Conservation (phyloP, 2,888 invertebrate species). For the Tenodera sinensis region DNA sequence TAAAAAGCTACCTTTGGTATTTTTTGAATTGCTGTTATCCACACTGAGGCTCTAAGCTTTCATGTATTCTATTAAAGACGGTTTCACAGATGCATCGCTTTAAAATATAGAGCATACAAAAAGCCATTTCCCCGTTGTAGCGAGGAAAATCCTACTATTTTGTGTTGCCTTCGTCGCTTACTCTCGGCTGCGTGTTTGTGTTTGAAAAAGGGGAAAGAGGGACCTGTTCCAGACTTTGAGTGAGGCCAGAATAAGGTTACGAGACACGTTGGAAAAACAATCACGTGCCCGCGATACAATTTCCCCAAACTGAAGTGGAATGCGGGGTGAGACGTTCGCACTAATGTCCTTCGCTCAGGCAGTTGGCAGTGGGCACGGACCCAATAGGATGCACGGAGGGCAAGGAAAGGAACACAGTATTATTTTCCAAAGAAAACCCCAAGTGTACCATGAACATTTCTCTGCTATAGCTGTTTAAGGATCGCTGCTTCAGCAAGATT, state of each 20-base stretch:
- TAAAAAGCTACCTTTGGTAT: no score
- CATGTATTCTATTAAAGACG: background rate
- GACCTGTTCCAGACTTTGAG: background rate
- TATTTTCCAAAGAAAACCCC: background rate
- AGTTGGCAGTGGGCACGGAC: background rate
- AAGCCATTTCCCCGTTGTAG: background rate
- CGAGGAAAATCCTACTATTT: background rate
- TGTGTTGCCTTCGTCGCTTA: background rate
- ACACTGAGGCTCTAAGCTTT: background rate
- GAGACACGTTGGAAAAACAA: background rate
- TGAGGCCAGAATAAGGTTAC: background rate
- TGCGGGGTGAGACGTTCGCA: background rate
- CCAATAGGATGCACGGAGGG: background rate
- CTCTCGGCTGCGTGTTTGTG: background rate
- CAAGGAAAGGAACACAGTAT: background rate
- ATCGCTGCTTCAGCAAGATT: background rate
- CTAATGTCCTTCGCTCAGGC: background rate
- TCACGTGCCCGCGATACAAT: slow-evolving; percentile 1
- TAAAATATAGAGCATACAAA: background rate
- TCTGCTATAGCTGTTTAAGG: background rate
- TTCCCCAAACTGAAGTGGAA: background rate
- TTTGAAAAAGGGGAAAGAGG: background rate
- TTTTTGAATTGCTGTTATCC: no score
- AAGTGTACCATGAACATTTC: background rate
- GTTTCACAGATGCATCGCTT: background rate